Evolutionary conservation across 2,888 invertebrate genomes (phyloP), one percentile per base, ranked within the genome.

Genomic region (Drosophila falleni): DNA sequence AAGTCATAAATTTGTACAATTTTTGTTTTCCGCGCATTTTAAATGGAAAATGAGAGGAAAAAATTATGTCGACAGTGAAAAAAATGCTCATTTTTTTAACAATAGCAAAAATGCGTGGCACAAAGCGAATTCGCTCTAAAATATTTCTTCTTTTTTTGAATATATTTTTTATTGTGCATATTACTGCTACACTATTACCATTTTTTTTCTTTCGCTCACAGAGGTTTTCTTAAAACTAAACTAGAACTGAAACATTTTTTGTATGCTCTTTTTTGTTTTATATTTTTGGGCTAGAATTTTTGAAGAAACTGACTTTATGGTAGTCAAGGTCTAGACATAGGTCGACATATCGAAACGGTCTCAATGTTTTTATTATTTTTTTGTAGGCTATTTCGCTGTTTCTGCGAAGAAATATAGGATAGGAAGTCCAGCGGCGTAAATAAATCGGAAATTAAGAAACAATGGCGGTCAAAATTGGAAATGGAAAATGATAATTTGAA

Each of bases 401-500:
- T 70, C 78, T 19, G 35, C 64, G 77, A 89, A 85, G 13, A 19
- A 39, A 29, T 29, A 54, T 55, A 77, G 66, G 42, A 73, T 64
- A 47, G 51, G 74, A 71, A 72, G 73, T 89, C 91, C 85, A 78
- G 86, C 87, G 74, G 91, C 84, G 91, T 75, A 89, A 81, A 90
- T 91, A 91, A 91, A 89, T 88, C 89, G 88, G 67, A 87, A 80
- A 89, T 89, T 90, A 90, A 74, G 76, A 62, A 73, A 80, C 47
- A 77, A 80, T 54, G 50, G 19, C 11, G 13, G 23, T 13, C 10
- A 3, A 44, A 51, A 31, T 19, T 8, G 9, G 16, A 33, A 31
- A 19, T 55, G 4, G 9, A 31, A 46, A 8, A 35, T 37, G 19
- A 46, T 53, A 35, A 15, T 37, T 11, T 5, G n/a, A 15, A 42